Conservation (phyloP, 2,113 vertebrate species). For the Apodemus speciosus region DNA sequence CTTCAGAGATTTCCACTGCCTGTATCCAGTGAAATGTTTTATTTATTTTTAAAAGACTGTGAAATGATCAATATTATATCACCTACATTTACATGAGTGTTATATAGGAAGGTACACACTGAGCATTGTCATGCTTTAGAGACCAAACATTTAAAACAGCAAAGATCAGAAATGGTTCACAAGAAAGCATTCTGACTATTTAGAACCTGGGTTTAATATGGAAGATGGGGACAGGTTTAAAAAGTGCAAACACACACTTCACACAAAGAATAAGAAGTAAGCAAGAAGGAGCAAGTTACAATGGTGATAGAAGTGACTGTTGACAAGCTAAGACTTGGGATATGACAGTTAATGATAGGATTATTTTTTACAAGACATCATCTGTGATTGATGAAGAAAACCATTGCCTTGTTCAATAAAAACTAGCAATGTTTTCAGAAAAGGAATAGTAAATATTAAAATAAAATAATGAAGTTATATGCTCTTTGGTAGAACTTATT, state of each 20-base stretch:
- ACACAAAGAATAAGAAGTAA: not conserved
- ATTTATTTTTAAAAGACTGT: not conserved
- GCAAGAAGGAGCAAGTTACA: not conserved
- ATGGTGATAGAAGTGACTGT: accelerated
- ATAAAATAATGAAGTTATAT: not conserved
- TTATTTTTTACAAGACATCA: not conserved
- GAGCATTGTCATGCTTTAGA: not conserved
- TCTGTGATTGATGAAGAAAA: not conserved
- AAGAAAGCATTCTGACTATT: not conserved
- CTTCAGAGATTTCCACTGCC: not conserved
- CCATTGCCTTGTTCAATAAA: conserved; percentile 3
- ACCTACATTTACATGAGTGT: not conserved
- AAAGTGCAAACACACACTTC: not conserved
- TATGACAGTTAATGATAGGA: not conserved
- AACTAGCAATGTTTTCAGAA: not conserved
- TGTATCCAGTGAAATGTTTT: not conserved
- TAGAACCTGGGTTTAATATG: not conserved
- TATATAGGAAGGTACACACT: not conserved
- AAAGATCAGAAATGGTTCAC: not conserved
- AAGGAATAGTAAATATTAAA: not conserved
- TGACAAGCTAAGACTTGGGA: not conserved
- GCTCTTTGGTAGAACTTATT: not conserved
- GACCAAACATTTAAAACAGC: not conserved
- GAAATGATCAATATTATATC: not conserved
- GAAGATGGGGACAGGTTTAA: not conserved